Percentiles rank a stretch among this genome's conserved stretches.
These are phyloP conservation scores for Anguilla megastoma DNA, from an alignment of 2,797 vertebrate species.

Conservation along the genomic window DNA sequence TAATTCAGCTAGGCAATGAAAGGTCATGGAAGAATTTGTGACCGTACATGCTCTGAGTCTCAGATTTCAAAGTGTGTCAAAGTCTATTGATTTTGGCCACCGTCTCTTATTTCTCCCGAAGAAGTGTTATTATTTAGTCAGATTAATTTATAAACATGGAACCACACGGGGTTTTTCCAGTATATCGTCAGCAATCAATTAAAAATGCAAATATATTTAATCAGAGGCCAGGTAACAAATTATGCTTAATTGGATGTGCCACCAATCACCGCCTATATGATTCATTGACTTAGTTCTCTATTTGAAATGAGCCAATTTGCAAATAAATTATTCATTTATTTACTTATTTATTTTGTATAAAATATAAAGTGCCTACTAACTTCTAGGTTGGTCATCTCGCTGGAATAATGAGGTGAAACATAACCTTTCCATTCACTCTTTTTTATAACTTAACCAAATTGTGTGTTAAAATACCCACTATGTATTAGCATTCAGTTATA, in stretches of 20 bases:
- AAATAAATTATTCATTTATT: neutral
- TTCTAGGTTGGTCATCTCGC: neutral
- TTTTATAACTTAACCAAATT: neutral
- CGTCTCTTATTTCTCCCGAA: slow-evolving; percentile 18
- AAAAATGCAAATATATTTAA: slow-evolving; percentile 37
- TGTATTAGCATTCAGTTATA: neutral
- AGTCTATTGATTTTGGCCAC: slow-evolving; percentile 14
- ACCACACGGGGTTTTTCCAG: neutral
- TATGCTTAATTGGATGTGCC: slow-evolving; percentile 7
- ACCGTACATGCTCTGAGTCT: neutral
- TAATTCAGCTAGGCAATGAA: neutral
- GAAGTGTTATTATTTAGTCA: neutral
- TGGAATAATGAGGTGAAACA: neutral
- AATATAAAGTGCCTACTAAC: neutral
- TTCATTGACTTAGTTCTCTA: slow-evolving; percentile 25
- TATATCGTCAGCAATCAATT: slow-evolving; percentile 27
- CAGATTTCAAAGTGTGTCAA: slow-evolving; percentile 8
- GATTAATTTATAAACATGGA: slow-evolving; percentile 24
- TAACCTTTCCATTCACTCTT: neutral
- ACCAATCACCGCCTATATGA: slow-evolving; percentile 20
- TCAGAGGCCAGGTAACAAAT: slow-evolving; percentile 25
- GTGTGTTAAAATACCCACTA: neutral
- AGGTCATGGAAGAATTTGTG: neutral
- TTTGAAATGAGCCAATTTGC: slow-evolving; percentile 18
- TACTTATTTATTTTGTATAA: neutral